phyloP scores from a whole-genome alignment of 1,140 invertebrate species.

The Chelonus insularis region DNA sequence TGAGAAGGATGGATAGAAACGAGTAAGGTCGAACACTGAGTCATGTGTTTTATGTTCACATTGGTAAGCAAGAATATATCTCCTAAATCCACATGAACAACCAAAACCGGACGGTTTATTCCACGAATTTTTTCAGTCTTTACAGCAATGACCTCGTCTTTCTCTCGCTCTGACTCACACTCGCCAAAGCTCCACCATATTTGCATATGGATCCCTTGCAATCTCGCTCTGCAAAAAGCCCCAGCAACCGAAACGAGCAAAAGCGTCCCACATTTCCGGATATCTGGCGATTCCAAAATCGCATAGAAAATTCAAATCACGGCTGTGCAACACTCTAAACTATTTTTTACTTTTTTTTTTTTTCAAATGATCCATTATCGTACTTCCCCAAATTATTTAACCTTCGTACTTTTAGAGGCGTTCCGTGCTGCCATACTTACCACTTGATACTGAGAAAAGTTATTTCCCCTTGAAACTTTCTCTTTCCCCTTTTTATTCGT shows the following conservation, averaged over 20 bases:
- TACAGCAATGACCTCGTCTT: not conserved
- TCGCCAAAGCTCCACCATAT: not conserved
- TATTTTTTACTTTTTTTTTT: not conserved
- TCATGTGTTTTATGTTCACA: conserved; percentile 9
- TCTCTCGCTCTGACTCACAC: not conserved
- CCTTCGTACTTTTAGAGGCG: too few relatives aligned
- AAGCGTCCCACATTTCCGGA: not conserved
- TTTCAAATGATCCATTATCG: too few relatives aligned
- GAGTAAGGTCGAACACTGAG: not conserved
- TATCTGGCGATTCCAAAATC: conserved; percentile 2
- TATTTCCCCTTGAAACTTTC: not conserved
- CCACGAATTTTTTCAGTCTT: conserved; percentile 1
- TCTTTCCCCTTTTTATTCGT: not conserved
- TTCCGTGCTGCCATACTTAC: too few relatives aligned
- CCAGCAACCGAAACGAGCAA: not conserved
- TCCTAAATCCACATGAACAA: conserved; percentile 1
- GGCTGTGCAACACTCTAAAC: not conserved
- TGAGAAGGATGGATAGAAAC: not conserved
- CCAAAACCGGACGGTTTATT: conserved; percentile 2
- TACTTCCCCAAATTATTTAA: too few relatives aligned
- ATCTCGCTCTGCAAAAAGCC: conserved; percentile 7
- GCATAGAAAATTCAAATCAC: not conserved
- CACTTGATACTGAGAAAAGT: not conserved
- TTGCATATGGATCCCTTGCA: conserved; percentile 15
- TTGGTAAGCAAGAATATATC: conserved; percentile 6